These are phyloP conservation scores for Apis cerana DNA, from an alignment of 1,140 invertebrate genomes.

Conservation along the genomic window DNA sequence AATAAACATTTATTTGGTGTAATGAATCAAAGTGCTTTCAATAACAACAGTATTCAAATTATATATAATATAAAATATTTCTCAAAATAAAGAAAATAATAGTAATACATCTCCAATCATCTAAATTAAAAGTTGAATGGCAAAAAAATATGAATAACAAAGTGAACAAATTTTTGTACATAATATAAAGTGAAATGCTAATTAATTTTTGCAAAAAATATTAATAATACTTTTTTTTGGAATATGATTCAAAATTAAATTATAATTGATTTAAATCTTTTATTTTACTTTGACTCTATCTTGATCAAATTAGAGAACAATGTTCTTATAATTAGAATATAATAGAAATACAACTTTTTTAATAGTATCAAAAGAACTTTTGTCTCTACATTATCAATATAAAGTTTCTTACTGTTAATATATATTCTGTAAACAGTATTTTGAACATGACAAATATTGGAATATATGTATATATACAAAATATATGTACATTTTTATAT, in stretches of 20 bases:
- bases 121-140: background rate
- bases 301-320: conserved; percentile 46
- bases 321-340: conserved; percentile 41
- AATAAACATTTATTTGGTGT: conserved; percentile 56
- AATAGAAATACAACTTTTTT: conserved; percentile 48
- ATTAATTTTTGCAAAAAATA: conserved; percentile 5
- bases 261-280: conserved; percentile 17
- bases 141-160: conserved; percentile 26
- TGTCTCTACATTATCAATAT: conserved; percentile 53
- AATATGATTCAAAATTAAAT: background rate
- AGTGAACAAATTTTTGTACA: background rate
- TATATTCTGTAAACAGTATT: conserved; percentile 51
- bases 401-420: conserved; percentile 59
- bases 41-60: conserved; percentile 10
- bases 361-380: conserved; percentile 53
- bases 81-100: background rate
- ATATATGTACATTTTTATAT: conserved; percentile 65
- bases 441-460: conserved; percentile 61
- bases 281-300: background rate
- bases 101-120: background rate
- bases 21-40: conserved; percentile 28
- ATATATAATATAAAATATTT: background rate
- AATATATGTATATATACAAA: conserved; percentile 61
- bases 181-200: background rate
- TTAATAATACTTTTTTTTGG: background rate